Conservation (phyloP, 2,113 vertebrate species). For the Xenotilapia longispinis region DNA sequence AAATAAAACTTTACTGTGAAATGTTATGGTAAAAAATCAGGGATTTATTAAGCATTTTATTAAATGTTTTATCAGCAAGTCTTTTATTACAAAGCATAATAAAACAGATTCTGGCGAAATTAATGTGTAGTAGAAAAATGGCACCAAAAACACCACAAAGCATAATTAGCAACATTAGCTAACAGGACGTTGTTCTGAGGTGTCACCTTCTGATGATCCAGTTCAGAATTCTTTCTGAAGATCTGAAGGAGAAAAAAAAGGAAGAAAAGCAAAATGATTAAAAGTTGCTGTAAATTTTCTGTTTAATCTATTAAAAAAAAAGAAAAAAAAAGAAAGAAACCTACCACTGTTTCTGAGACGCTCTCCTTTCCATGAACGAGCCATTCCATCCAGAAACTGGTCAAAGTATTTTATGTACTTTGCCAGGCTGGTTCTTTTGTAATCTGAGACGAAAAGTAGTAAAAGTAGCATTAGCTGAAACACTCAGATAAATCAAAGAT, state of each 20-base stretch:
- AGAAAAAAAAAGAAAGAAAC: slow-evolving; percentile 20
- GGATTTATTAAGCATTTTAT: neutral
- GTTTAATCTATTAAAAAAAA: neutral
- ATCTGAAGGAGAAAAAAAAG: slow-evolving; percentile 61
- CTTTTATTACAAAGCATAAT: neutral
- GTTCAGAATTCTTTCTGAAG: slow-evolving; percentile 83
- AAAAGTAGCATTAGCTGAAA: neutral
- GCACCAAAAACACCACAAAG: neutral
- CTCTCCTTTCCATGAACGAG: slow-evolving; percentile 76
- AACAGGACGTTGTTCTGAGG: neutral
- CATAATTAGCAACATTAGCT: neutral
- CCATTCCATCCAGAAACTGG: slow-evolving; percentile 83
- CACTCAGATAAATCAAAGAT: neutral
- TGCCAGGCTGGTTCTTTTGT: slow-evolving; percentile 85
- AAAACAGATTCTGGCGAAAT: neutral
- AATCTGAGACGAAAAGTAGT: slow-evolving; percentile 70
- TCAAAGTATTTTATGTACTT: slow-evolving; percentile 86
- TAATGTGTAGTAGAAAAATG: neutral
- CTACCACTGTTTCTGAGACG: slow-evolving; percentile 81
- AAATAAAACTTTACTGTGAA: neutral
- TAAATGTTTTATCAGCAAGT: neutral
- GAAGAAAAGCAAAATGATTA: neutral
- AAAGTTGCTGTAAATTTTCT: neutral
- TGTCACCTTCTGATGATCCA: neutral
- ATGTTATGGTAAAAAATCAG: neutral